Conservation (phyloP, 1,140 invertebrate species). For the Achroia grisella region DNA sequence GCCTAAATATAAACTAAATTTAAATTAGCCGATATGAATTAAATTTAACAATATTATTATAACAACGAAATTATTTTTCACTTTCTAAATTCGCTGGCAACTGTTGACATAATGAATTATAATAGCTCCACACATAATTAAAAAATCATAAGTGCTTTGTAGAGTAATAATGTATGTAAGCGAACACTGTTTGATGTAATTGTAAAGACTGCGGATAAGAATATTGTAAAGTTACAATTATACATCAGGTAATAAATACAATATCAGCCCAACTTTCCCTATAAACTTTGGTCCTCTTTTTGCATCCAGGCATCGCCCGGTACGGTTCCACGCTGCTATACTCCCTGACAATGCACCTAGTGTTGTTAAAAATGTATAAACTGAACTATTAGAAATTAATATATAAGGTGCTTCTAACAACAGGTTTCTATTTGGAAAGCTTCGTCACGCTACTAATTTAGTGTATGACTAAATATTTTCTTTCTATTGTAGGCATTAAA, state of each 20-base stretch:
- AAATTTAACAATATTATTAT: too few relatives aligned
- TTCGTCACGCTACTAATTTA: constrained; percentile 19
- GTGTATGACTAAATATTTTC: constrained; percentile 11
- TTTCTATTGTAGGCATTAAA: constrained; percentile 22
- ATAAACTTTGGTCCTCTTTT: too few relatives aligned
- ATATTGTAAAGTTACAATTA: not conserved
- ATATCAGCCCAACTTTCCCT: too few relatives aligned
- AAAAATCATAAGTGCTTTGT: constrained; percentile 1
- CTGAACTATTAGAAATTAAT: constrained; percentile 5
- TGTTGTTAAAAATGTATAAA: too few relatives aligned
- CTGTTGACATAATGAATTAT: too few relatives aligned
- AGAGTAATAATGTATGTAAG: not conserved
- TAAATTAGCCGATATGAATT: too few relatives aligned
- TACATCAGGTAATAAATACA: not conserved
- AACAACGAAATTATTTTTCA: too few relatives aligned
- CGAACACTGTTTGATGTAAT: not conserved
- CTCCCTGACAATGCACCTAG: too few relatives aligned
- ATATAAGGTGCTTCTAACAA: constrained; percentile 18
- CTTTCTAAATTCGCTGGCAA: too few relatives aligned
- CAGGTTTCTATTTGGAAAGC: constrained; percentile 16
- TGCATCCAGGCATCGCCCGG: too few relatives aligned
- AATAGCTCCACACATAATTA: not conserved
- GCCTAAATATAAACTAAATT: not conserved
- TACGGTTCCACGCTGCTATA: too few relatives aligned
- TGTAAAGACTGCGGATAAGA: not conserved